Base-by-base conservation (phyloP, 2,888 invertebrate genomes). In the Tipula unca region DNA sequence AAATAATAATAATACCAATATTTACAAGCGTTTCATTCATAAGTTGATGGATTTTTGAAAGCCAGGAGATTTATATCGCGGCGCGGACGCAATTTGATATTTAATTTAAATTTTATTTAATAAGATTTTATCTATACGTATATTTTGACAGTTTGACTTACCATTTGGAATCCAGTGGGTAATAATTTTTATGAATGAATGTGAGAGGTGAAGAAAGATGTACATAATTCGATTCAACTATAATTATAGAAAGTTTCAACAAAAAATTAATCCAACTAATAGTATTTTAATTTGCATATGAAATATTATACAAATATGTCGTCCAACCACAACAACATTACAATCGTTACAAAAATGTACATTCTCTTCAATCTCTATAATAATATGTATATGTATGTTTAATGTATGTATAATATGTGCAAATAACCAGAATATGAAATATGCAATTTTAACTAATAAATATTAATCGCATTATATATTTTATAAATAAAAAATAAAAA, bases 111-210 rank as follows among this genome's bases (percentile, higher is more conserved):
- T 48, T 48, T 48, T 48, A 17, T 48, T 48, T 69, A 25, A 25
- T 69, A 69, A 69, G 69, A 69, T 69, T 25, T 69, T 69, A 69
- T 69, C 69, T 2, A 0, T 10, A 17, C 48, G 6, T 17, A 4
- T 17, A 0, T 69, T 69, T 69, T 69, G 69, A 69, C 69, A 69
- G 69, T 69, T 25, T 69, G 69, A 69, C 25, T 69, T 69, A 69
- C 25, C 6, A 5, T 69, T 69, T 69, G 25, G 69, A 25, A 13
- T 48, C 48, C 48, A 48, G 17, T 48, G 17, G 13, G 48, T 48
- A 48, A 48, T 48, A 48, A 69, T 69, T 69, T 69, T 69, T 69
- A 69, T 69, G 69, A 69, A 69, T 69, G 69, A 69, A 25, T 69
- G 25, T 69, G 10, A 10, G 69, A 69, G 69, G 69, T 69, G 69